Evolutionary conservation across 2,888 invertebrate genomes (phyloP), one percentile per base, ranked within the genome.

Genomic region (Drosophila differens): DNA sequence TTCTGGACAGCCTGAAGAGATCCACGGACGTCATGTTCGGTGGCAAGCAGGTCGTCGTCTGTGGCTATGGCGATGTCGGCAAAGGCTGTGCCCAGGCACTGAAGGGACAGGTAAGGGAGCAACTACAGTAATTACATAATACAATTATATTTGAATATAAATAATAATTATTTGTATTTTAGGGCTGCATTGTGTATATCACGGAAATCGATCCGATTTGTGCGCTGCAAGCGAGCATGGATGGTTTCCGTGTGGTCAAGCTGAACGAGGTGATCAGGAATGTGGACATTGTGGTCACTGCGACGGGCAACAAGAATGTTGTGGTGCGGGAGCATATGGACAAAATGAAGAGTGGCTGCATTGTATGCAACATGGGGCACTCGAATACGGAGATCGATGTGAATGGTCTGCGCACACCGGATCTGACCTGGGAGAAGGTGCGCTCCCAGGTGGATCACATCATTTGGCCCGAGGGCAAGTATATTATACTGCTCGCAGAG

Each of bases 201-300:
- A 98, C 99, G 32, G 99, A 99, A 95, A 98, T 99, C 83, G 99
- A 99, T 94, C 99, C 99, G 0, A 99, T 99, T 91, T 99, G 99
- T 94, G 99, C 99, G 32, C 94, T 99, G 44, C 99, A 99, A 94
- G 99, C 99, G 35, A 97, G 93, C 76, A 99, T 99, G 99, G 99
- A 99, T 92, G 99, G 99, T 0, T 98, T 97, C 93, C 96, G 98
- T 89, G 98, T 99, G 44, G 97, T 99, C 63, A 98, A 98, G 94
- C 94, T 99, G 75, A 98, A 97, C 91, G 99, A 99, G 95, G 98
- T 99, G 41, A 96, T 97, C 80, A 95, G 98, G 64, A 97, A 96
- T 93, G 97, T 98, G 69, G 99, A 99, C 93, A 98, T 99, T 91
- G 97, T 99, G 53, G 97, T 99, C 85, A 99, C 99, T n/a, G 99